Percentiles rank a stretch among this genome's conserved stretches.
Evolutionary conservation across 2,113 vertebrate species (phyloP).

Genomic region (Ursus arctos): DNA sequence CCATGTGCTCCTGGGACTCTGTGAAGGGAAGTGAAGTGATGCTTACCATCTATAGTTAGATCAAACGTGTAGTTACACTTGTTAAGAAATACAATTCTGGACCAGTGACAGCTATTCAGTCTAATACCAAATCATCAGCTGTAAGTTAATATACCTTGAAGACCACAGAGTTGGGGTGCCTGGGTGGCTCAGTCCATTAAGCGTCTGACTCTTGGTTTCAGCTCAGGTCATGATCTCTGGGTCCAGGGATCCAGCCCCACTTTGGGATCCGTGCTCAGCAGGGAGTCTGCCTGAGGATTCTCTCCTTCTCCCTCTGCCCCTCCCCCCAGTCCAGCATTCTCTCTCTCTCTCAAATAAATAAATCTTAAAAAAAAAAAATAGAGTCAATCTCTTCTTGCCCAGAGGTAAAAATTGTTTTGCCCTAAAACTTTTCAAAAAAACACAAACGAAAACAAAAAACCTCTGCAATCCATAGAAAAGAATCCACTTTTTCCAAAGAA

Average conservation of each 20-base stretch:
- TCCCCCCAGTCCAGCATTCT: not conserved
- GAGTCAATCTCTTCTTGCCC: not conserved
- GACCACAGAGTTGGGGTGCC: too few relatives aligned
- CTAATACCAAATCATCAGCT: not conserved
- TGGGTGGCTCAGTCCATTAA: not conserved
- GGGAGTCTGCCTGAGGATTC: not conserved
- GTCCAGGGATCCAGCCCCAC: not conserved
- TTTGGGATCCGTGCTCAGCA: not conserved
- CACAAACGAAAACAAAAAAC: not conserved
- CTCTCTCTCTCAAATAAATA: not conserved
- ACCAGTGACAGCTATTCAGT: not conserved
- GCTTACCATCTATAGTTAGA: rapidly evolving
- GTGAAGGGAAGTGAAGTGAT: rapidly evolving
- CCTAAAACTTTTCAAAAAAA: not conserved
- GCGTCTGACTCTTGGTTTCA: not conserved
- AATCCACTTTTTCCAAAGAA: not conserved
- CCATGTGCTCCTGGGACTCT: rapidly evolving
- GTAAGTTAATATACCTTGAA: not conserved
- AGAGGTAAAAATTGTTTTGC: not conserved
- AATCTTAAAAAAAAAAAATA: not conserved
- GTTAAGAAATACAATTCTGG: not conserved
- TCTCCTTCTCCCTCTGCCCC: not conserved
- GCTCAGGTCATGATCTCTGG: not conserved
- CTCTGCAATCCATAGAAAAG: not conserved
- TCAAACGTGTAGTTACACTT: rapidly evolving